A percentile compares a stretch with the other conserved stretches of the same genome.
Evolutionary conservation across 2,113 vertebrate species (phyloP).

Genomic region (Chaetodon auriga): DNA sequence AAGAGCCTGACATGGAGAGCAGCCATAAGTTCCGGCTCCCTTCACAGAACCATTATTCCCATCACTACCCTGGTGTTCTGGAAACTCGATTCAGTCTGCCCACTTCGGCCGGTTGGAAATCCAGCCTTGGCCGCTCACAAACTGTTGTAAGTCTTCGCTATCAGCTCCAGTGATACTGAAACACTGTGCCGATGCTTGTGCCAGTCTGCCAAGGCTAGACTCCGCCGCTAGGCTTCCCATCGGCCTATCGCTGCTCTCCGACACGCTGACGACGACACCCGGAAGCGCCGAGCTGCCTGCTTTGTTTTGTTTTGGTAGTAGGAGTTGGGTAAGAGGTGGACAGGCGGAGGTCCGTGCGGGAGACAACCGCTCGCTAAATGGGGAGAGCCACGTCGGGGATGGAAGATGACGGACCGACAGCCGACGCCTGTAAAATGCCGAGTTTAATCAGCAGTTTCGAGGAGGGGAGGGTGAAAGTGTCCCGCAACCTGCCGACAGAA

Average conservation of each 20-base stretch:
- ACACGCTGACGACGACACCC: constrained; percentile 77
- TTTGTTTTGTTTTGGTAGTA: constrained; percentile 81
- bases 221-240: constrained; percentile 47
- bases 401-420: constrained; percentile 88
- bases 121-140: background rate
- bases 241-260: constrained; percentile 65
- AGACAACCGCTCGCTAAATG: constrained; percentile 73
- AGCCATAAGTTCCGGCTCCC: too few species aligned
- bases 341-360: constrained; percentile 32
- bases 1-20: too few species aligned
- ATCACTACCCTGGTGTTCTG: too few species aligned
- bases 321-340: constrained; percentile 42
- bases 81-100: too few species aligned
- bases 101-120: too few species aligned
- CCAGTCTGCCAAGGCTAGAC: background rate
- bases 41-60: too few species aligned
- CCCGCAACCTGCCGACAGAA: constrained; percentile 67
- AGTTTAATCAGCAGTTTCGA: constrained; percentile 73
- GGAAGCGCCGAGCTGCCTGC: constrained; percentile 82
- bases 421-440: constrained; percentile 74
- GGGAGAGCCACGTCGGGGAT: constrained; percentile 85
- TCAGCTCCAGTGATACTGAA: background rate
- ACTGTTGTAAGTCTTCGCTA: too few species aligned
- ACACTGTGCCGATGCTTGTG: background rate
- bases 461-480: constrained; percentile 68